Percentiles rank a stretch among this genome's conserved stretches.
Conservation (phyloP, 1,140 invertebrate genomes). For the Cylas formicarius region DNA sequence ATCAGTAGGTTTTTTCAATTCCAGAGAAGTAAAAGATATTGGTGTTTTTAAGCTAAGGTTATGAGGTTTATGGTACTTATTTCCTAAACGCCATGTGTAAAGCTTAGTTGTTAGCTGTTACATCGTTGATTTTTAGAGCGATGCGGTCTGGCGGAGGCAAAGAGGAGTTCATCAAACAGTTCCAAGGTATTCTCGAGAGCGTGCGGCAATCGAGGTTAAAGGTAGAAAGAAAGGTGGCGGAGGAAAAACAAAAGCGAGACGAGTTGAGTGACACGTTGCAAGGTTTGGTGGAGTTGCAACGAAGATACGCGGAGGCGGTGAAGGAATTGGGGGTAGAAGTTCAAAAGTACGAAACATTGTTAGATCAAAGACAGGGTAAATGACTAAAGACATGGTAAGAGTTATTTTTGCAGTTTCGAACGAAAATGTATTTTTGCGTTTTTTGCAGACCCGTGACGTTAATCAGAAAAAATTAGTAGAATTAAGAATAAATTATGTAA, state of each 20-base stretch:
- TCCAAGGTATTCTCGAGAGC: slow-evolving; percentile 78
- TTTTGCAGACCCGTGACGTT: no score
- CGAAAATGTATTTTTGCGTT: no score
- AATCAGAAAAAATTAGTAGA: no score
- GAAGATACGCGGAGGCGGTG: slow-evolving; percentile 77
- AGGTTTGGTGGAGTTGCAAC: slow-evolving; percentile 68
- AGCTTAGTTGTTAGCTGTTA: slow-evolving; percentile 4
- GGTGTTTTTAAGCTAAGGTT: not conserved
- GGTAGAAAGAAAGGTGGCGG: slow-evolving; percentile 52
- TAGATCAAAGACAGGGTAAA: no score
- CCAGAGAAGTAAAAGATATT: not conserved
- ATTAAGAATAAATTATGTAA: no score
- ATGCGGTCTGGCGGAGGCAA: slow-evolving; percentile 61
- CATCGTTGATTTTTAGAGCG: slow-evolving; percentile 46
- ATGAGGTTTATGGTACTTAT: slow-evolving; percentile 5
- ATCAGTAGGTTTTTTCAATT: slow-evolving; percentile 5
- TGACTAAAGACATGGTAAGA: no score
- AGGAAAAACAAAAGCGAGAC: slow-evolving; percentile 67
- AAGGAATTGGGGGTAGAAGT: slow-evolving; percentile 71
- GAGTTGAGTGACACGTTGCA: slow-evolving; percentile 63
- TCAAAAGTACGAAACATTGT: slow-evolving; percentile 58
- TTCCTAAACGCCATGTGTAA: not conserved
- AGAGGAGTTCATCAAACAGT: slow-evolving; percentile 82
- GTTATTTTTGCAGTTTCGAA: no score
- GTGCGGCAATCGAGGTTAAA: slow-evolving; percentile 75